Conservation (phyloP, 1,140 invertebrate genomes). For the Polyergus mexicanus region DNA sequence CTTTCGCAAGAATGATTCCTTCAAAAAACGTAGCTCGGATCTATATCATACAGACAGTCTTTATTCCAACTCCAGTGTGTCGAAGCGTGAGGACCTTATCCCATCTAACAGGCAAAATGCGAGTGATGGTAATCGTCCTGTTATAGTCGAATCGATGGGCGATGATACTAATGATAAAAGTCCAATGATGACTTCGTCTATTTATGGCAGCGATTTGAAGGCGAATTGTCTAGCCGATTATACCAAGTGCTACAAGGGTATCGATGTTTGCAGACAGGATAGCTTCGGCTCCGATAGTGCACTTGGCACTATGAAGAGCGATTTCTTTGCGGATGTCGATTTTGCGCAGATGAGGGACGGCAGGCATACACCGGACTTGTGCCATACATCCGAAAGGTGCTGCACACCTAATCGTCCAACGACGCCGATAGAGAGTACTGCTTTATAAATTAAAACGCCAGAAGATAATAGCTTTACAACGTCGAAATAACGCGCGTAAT, state of each 20-base stretch:
- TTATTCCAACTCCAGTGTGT: constrained; percentile 70
- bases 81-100: constrained; percentile 58
- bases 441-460: constrained; percentile 77
- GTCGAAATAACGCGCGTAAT: constrained; percentile 40
- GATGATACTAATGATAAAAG: constrained; percentile 45
- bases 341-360: constrained; percentile 81
- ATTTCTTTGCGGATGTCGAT: constrained; percentile 85
- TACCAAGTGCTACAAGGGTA: constrained; percentile 75
- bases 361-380: constrained; percentile 78
- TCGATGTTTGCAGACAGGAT: constrained; percentile 81
- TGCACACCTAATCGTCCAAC: constrained; percentile 78
- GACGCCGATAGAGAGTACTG: constrained; percentile 84
- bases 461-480: constrained; percentile 31
- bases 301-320: constrained; percentile 85
- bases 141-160: not conserved
- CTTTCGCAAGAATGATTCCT: constrained; percentile 61
- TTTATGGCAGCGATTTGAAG: constrained; percentile 66
- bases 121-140: constrained; percentile 36
- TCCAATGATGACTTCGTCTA: constrained; percentile 40
- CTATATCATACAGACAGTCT: constrained; percentile 63
- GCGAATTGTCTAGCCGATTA: constrained; percentile 72
- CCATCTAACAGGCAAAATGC: constrained; percentile 35
- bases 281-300: constrained; percentile 85
- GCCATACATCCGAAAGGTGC: constrained; percentile 80
- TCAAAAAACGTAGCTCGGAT: constrained; percentile 35